Evolutionary conservation across 37 sponge, comb jelly and placozoan species (phyloP).

Genomic region (Geodia barretti): DNA sequence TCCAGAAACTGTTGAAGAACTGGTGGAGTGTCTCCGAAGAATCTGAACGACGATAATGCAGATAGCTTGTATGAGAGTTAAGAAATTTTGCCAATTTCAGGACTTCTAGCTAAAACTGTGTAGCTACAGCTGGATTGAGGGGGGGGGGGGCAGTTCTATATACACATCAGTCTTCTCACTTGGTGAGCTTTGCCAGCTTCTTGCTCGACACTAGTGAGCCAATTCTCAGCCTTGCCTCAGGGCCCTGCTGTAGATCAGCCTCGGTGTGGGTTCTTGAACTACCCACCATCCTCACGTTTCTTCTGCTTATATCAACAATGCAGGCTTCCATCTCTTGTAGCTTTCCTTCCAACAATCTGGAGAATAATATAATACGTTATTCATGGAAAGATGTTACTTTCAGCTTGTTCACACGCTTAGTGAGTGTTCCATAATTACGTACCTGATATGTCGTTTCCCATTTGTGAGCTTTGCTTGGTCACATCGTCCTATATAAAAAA

Average conservation of each 20-base stretch:
- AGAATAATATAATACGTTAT: background rate
- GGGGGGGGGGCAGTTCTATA: background rate
- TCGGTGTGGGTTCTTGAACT: background rate
- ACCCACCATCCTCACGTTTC: background rate
- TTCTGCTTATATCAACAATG: background rate
- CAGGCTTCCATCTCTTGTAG: background rate
- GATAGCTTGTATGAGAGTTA: no score
- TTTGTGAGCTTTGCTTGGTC: background rate
- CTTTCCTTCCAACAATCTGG: background rate
- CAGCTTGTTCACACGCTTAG: background rate
- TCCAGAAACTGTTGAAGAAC: conserved; percentile 36
- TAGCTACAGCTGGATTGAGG: background rate
- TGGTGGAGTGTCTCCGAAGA: conserved; percentile 55
- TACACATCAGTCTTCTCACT: background rate
- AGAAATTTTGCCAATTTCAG: no score
- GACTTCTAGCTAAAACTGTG: no score
- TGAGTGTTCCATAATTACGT: background rate
- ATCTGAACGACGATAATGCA: no score
- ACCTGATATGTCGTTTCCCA: background rate
- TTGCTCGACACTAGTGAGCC: background rate
- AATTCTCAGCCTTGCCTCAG: background rate
- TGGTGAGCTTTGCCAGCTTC: conserved; percentile 1
- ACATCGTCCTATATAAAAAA: background rate
- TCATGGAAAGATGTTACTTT: background rate
- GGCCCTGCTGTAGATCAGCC: background rate